A percentile compares a stretch with the other conserved stretches of the same genome.
These are phyloP conservation scores for Aurelia coerulea DNA, from an alignment of 30 jellyfish, hydroid and myxozoan species.

Conservation along the genomic window DNA sequence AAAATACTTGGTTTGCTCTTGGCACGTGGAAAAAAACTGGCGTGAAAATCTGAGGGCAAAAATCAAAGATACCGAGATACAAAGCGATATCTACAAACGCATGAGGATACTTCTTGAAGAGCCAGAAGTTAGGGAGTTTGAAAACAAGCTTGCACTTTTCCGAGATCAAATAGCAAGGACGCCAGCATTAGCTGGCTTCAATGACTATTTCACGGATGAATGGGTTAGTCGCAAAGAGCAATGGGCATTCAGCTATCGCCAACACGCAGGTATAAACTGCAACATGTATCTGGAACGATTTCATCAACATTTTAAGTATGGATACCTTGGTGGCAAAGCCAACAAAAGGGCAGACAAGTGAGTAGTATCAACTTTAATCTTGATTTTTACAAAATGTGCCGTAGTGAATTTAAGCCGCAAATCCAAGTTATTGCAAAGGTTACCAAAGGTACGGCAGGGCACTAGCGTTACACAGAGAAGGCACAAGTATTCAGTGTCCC, in stretches of 20 bases:
- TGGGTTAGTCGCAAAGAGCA: conserved; percentile 11
- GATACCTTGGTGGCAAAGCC: conserved; percentile 1
- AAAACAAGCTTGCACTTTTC: no score
- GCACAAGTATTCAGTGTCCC: no score
- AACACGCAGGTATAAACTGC: conserved; percentile 2
- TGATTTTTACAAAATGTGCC: no score
- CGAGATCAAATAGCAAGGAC: not conserved
- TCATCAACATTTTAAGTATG: not conserved
- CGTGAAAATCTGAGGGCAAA: not conserved
- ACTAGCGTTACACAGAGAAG: no score
- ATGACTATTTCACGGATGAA: not conserved
- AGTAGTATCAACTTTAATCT: not conserved
- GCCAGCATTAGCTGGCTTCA: conserved; percentile 2
- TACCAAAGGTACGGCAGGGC: no score
- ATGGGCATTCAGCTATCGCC: conserved; percentile 11
- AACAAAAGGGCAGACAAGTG: conserved; percentile 2
- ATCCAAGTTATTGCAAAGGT: no score
- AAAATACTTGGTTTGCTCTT: not conserved
- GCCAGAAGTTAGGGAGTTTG: no score
- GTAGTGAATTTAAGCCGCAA: no score
- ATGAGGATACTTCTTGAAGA: not conserved
- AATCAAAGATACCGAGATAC: not conserved
- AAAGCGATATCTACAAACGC: not conserved
- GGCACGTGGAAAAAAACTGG: conserved; percentile 4
- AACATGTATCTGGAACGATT: not conserved